Evolutionary conservation across 2,888 invertebrate genomes (phyloP), one percentile per base, ranked within the genome.

Genomic region (Gastrophysa polygoni): DNA sequence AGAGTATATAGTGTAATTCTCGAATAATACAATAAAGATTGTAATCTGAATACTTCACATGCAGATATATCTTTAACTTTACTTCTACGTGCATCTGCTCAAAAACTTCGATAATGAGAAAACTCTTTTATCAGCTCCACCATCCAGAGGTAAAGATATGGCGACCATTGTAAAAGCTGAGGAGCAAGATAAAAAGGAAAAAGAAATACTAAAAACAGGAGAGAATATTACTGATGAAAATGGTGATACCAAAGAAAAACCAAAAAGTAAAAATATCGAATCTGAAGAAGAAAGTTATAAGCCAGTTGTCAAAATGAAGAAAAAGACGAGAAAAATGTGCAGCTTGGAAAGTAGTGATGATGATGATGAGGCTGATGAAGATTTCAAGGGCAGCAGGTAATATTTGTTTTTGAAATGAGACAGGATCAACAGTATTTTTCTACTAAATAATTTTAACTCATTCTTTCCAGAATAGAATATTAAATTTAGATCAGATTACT

Each of bases 341-440:
- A 90, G 90, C 50, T 82, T 95, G 55, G 92, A 94, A 72, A 78
- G 78, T 63, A 81, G 80, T 64, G 80, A 76, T 21, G 88, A 92
- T 76, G 92, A 93, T 79, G 89, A 89, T 29, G 89, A 87, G 59
- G 92, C 91, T 0, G 96, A 96, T 75, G 96, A 96, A 79, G 96
- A 96, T 81, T 96, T 96, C 77, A 92, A 93, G 77, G 93, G 93
- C 44, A 89, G 91, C 0, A 90, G 90, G 87, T 68, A 79, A 38
- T 32, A 38, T 38, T 14, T 38, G 1, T 38, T 14, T 38, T 11
- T 14, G n/a, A n/a, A n/a, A n/a, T n/a, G n/a, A n/a, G n/a, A n/a
- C n/a, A n/a, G n/a, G n/a, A n/a, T n/a, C n/a, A n/a, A n/a, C n/a
- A n/a, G n/a, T n/a, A n/a, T n/a, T n/a, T n/a, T n/a, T n/a, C n/a